Evolutionary conservation across 2,888 invertebrate species (phyloP), one percentile per base, ranked within the genome.

Genomic region (Boloria euphrosyne): DNA sequence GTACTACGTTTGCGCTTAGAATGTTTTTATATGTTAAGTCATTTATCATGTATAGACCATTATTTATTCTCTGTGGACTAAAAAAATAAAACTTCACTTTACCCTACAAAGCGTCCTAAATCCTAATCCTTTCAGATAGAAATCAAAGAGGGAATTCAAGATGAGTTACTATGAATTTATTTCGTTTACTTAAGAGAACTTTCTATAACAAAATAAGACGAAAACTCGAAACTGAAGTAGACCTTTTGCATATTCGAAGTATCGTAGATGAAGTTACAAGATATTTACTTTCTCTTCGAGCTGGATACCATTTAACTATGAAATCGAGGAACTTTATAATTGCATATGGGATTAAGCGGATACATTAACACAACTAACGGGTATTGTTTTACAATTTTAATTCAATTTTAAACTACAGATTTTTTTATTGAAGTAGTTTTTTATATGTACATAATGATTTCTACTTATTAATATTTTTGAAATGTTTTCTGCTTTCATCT

Each of bases 151-250:
- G 71, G 78, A 80, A 80, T 82, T 66, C 49, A 64, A 74, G 74
- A 80, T 78, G 76, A 78, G 75, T 71, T 77, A 70, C 71, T 75
- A 78, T 74, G 77, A 75, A 78, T 74, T 75, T 75, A 69, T 75
- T 76, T 75, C 73, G 65, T 75, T 75, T 76, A 75, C 74, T 74
- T 67, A 66, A 67, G 76, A 75, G 69, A 75, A 79, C 73, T 57
- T 79, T 79, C 72, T 72, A 76, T 81, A 80, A 80, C 78, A 78
- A 78, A 76, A 81, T 80, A 76, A 77, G 70, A 74, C 71, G 58
- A 58, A 59, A 38, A 16, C 52, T 59, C 59, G 44, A 54, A 65
- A 51, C 59, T 65, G 52, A 59, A 46, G 50, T 54, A 46, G 53
- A 54, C 58, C 38, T 53, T 68, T 64, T 62, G 68, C 58, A 62